phyloP scores from a whole-genome alignment of 2,797 vertebrate species.

The Salarias fasciatus region DNA sequence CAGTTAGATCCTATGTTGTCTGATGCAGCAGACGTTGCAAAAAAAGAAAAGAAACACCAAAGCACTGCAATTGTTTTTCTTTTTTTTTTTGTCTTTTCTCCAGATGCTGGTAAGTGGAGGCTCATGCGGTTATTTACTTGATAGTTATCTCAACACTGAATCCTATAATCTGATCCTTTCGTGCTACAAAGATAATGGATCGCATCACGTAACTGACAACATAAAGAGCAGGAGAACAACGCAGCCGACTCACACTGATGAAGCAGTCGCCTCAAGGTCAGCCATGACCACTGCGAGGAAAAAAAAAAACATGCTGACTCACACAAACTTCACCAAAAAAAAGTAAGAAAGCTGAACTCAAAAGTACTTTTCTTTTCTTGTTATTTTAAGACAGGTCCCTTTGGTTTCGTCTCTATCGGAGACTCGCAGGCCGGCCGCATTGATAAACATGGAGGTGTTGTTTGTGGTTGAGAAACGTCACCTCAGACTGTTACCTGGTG shows the following conservation, averaged over 20 bases:
- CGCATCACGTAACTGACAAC: too few relatives aligned
- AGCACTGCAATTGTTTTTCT: too few relatives aligned
- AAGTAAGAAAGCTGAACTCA: neutral
- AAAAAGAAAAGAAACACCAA: too few relatives aligned
- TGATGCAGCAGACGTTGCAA: too few relatives aligned
- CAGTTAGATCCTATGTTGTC: too few relatives aligned
- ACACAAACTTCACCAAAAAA: neutral
- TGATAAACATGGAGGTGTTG: slow-evolving; percentile 29
- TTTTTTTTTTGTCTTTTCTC: too few relatives aligned
- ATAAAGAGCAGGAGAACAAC: neutral
- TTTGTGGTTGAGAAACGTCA: slow-evolving; percentile 35
- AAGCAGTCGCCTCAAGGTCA: neutral
- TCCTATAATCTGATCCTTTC: too few relatives aligned
- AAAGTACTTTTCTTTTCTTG: slow-evolving; percentile 7
- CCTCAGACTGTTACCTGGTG: slow-evolving; percentile 24
- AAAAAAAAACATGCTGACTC: slow-evolving; percentile 13
- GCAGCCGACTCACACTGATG: neutral
- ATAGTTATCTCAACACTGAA: too few relatives aligned
- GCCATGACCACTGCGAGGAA: neutral
- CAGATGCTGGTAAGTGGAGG: too few relatives aligned
- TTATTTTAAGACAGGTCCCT: slow-evolving; percentile 6
- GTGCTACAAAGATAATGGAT: too few relatives aligned
- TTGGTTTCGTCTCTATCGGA: slow-evolving; percentile 13
- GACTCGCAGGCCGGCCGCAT: slow-evolving; percentile 6
- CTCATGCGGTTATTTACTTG: too few relatives aligned